Evolutionary conservation across 2,113 vertebrate species (phyloP), one percentile per base, ranked within the genome.

Genomic region (Eublepharis macularius): DNA sequence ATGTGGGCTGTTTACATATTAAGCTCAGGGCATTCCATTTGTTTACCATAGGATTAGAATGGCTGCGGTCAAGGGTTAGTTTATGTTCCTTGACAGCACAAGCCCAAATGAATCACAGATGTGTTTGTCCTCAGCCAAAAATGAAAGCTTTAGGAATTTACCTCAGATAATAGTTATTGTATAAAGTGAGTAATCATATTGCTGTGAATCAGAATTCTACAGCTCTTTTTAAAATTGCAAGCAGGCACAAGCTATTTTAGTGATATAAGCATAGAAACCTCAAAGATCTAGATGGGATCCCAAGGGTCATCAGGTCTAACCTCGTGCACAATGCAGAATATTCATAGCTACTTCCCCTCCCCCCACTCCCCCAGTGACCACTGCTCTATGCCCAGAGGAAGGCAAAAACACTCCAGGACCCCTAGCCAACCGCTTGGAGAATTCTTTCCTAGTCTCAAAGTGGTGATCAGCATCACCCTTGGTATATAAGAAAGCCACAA

Each of bases 51-150:
- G 65, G 49, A 88, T 54, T 21, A 82, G 39, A 74, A 79, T 32
- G 87, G 81, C 16, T 29, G 54, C 51, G 65, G 74, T 57, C 39
- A 70, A 73, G 78, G 69, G 78, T 0, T 79, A 80, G 24, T 2
- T 82, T 90, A 73, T 79, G 74, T 54, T 74, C 68, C 78, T 51
- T 9, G 36, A 80, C 60, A 90, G 80, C 77, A 57, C 81, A 87
- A 88, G 39, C 82, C 39, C 0, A 6, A 93, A 83, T 29, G 88
- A 70, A 87, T 90, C 83, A 82, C 76, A 93, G 85, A 91, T 83
- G 75, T 89, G 77, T 80, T 80, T 49, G 76, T 88, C 75, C 16
- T 76, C 79, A 81, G 90, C 86, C 34, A 89, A 87, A n/a, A 89
- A 85, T 7, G 21, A 51, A 88, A 73, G 79, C 78, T 87, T 77